phyloP scores from a whole-genome alignment of 2,888 invertebrate species.

The Drosophila niveifrons region DNA sequence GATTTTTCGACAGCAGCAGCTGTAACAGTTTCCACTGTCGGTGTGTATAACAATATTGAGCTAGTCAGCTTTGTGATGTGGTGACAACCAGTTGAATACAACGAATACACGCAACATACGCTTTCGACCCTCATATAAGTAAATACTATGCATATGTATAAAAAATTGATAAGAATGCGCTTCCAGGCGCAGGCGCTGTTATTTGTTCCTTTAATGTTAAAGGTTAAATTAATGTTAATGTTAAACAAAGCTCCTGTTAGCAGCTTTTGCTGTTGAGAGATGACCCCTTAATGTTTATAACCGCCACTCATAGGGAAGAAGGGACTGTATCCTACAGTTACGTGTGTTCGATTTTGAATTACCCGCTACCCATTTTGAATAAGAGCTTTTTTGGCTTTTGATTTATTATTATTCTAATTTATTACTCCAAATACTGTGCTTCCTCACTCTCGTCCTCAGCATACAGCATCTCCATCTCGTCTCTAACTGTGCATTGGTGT shows the following conservation, averaged over 20 bases:
- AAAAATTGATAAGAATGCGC: slow-evolving; percentile 5
- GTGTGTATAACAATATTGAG: slow-evolving; percentile 49
- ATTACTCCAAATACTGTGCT: neutral
- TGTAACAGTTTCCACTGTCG: slow-evolving; percentile 27
- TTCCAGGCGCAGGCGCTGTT: slow-evolving; percentile 31
- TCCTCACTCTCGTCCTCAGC: neutral
- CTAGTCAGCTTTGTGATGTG: slow-evolving; percentile 35
- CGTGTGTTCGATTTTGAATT: neutral
- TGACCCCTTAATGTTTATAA: neutral
- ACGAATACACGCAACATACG: slow-evolving; percentile 44
- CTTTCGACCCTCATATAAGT: slow-evolving; percentile 24
- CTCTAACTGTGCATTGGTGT: slow-evolving; percentile 36
- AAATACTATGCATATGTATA: neutral
- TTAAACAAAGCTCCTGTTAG: slow-evolving; percentile 16
- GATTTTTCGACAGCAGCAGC: slow-evolving; percentile 67
- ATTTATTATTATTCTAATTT: neutral
- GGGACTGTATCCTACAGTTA: too few relatives aligned
- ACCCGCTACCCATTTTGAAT: too few relatives aligned
- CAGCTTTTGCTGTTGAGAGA: neutral
- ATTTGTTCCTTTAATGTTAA: neutral
- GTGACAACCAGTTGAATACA: slow-evolving; percentile 73
- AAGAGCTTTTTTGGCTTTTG: too few relatives aligned
- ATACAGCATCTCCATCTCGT: slow-evolving; percentile 37
- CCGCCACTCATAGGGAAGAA: too few relatives aligned
- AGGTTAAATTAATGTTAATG: slow-evolving; percentile 21